Base-by-base conservation (phyloP, 2,113 vertebrate genomes). In the Anarrhichthys ocellatus region DNA sequence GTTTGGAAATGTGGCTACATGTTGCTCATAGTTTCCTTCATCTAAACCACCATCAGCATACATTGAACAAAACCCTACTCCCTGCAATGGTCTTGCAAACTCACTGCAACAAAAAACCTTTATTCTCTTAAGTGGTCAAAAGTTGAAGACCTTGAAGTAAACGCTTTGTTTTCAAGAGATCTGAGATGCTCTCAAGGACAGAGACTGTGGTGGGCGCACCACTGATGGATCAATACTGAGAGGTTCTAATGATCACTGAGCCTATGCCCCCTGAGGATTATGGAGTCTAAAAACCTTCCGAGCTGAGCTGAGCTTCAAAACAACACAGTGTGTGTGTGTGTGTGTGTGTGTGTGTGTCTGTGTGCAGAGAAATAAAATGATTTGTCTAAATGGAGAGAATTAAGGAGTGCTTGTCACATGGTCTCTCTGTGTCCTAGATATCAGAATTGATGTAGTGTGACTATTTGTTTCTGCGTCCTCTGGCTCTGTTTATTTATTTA, bases 1-100 rank as follows among this genome's bases (percentile, higher is more conserved):
- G 83, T 77, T 80, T 87, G 82, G 84, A 91, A 92, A 92, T 75
- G 82, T 81, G 85, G 87, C 84, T 80, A 27, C 80, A 85, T 77
- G 70, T 71, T 69, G 40, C 75, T 92, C 82, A 91, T 44, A 87
- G 76, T 91, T 90, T 92, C 83, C 89, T 70, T 88, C 34, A 85
- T 87, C 69, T 74, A 69, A 70, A 62, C 77, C 58, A 54, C 64
- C 63, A 71, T 78, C 74, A 38, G 44, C 64, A 72, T 68, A 73
- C 18, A 83, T 79, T 3, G 34, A 64, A 52, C 11, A 10, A 70
- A 88, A 76, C 59, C 50, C 11, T 7, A 4, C 44, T 59, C 29
- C 32, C 17, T 44, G 42, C 46, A 73, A 29, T 75, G 50, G 62
- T 50, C 27, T 40, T 42, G 20, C 38, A 20, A 38, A 14, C 5